Evolutionary conservation across 2,113 vertebrate species (phyloP), one percentile per base, ranked within the genome.

Genomic region (Balaeniceps rex): DNA sequence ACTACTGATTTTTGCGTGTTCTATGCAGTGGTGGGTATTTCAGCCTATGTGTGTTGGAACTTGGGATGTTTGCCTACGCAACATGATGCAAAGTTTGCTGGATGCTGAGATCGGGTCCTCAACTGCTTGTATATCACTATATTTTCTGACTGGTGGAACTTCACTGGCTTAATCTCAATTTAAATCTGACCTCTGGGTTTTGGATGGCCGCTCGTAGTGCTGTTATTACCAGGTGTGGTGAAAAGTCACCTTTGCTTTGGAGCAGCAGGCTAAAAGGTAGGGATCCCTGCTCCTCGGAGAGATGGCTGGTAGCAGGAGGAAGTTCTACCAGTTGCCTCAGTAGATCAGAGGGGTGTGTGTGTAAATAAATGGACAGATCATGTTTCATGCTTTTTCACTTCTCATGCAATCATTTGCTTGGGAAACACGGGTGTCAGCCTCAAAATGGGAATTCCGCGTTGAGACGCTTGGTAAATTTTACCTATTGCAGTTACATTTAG

Each of bases 11-110:
- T 87, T 47, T 90, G 28, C 26, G 60, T 75, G 16, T 11, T 89
- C 61, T n/a, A 25, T 65, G 60, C 51, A 33, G 58, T 2, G 15
- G 19, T 78, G 77, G 61, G 33, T 51, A n/a, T 51, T 76, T 29
- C 40, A 79, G 57, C 29, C 28, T 16, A 0, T 0, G 4, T 29
- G 6, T 51, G 7, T 55, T 75, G 66, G 34, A n/a, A 28, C 4
- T 55, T 75, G 66, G 34, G 44, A 28, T 4, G 2, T 44, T 49
- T 85, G 25, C 63, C 44, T 49, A 13, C 51, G 55, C 21, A 38
- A 23, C 1, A 0, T 19, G 36, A 33, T n/a, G 31, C 42, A 63
- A 58, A 49, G 9, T 19, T 77, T 57, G 51, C 58, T 92, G 36
- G 58, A 49, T 85, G 63, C 90, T 55, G 60, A 61, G 40, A 19